Conservation (phyloP, 2,888 invertebrate genomes). For the Stramonita haemastoma region DNA sequence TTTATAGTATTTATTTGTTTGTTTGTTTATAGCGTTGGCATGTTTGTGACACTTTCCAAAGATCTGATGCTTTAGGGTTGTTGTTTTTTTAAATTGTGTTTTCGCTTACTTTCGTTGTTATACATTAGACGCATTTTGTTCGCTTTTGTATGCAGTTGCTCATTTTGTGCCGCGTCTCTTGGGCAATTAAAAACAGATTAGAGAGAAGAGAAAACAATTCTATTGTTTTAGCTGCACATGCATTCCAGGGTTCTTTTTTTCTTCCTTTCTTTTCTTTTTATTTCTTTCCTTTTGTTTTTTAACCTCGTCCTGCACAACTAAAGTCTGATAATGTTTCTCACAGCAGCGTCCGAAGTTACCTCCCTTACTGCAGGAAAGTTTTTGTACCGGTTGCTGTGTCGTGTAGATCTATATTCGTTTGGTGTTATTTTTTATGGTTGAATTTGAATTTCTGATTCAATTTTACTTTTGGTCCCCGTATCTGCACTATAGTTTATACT, state of each 20-base stretch:
- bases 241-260: too few relatives aligned
- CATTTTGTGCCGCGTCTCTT: not conserved
- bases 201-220: not conserved
- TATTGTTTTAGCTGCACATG: too few relatives aligned
- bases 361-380: too few relatives aligned
- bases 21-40: not conserved
- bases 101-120: not conserved
- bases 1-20: not conserved
- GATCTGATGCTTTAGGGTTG: not conserved
- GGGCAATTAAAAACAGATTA: constrained; percentile 13
- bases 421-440: too few relatives aligned
- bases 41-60: not conserved
- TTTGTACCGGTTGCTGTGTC: too few relatives aligned
- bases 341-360: not conserved
- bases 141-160: not conserved
- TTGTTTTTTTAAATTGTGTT: not conserved
- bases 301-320: not conserved
- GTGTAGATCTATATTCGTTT: not conserved
- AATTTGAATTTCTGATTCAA: too few relatives aligned
- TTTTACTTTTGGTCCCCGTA: too few relatives aligned
- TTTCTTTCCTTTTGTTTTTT: too few relatives aligned
- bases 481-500: too few relatives aligned
- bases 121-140: not conserved
- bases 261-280: too few relatives aligned
- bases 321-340: not conserved